phyloP scores from a whole-genome alignment of 2,888 invertebrate genomes.

The Brachyptera risi region DNA sequence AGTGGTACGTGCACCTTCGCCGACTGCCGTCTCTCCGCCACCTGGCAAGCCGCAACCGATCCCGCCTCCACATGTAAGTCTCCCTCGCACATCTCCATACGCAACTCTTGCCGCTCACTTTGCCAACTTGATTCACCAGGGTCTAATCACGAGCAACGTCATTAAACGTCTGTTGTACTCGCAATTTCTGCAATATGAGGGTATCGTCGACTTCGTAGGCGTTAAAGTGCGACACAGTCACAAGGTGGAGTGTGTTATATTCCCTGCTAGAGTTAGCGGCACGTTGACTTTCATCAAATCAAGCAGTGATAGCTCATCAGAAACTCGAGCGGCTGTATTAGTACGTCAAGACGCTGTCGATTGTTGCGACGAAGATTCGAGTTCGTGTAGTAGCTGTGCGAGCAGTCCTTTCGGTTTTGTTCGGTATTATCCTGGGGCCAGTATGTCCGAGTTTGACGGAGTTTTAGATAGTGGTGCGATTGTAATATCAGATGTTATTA shows the following conservation, averaged over 20 bases:
- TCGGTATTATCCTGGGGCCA: constrained; percentile 56
- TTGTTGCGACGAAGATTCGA: constrained; percentile 22
- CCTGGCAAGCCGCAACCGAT: constrained; percentile 47
- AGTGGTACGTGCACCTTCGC: constrained; percentile 44
- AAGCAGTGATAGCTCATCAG: neutral
- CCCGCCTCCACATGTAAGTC: constrained; percentile 66
- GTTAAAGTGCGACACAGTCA: constrained; percentile 53
- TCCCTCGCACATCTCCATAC: constrained; percentile 67
- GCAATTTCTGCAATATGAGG: constrained; percentile 44
- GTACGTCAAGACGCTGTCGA: constrained; percentile 36
- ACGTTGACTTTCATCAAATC: constrained; percentile 25
- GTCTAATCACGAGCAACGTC: constrained; percentile 64
- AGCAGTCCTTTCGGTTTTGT: constrained; percentile 64
- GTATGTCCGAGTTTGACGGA: constrained; percentile 46
- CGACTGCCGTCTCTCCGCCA: constrained; percentile 47
- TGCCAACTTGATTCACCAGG: constrained; percentile 67
- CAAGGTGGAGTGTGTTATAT: constrained; percentile 46
- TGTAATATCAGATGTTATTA: constrained; percentile 34
- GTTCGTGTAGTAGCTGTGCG: constrained; percentile 51
- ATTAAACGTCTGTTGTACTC: constrained; percentile 68
- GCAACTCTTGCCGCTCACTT: constrained; percentile 72
- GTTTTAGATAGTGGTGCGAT: constrained; percentile 44
- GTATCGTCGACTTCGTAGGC: constrained; percentile 40
- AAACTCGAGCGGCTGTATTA: constrained; percentile 37
- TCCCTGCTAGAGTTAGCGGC: constrained; percentile 28